Evolutionary conservation across 2,888 invertebrate genomes (phyloP).

Genomic region (Poecilus cupreus): DNA sequence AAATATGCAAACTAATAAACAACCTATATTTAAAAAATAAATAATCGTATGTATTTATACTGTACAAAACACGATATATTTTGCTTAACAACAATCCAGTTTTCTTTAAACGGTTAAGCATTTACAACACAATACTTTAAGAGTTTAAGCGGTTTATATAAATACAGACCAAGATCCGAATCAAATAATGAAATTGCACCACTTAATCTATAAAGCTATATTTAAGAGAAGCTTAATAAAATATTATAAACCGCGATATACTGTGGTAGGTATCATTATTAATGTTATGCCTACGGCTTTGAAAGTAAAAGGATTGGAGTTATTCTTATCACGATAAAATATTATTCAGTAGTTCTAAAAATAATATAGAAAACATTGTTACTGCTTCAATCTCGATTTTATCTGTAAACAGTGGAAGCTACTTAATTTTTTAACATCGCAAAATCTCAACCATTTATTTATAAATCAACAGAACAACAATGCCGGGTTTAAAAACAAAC

Average conservation of each 20-base stretch:
- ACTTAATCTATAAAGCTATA: background rate
- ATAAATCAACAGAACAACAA: background rate
- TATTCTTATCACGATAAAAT: no score
- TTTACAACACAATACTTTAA: background rate
- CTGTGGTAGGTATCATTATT: background rate
- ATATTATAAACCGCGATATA: background rate
- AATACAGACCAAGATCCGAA: background rate
- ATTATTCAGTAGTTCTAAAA: no score
- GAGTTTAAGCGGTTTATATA: background rate
- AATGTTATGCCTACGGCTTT: background rate
- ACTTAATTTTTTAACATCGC: background rate
- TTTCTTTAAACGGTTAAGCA: no score
- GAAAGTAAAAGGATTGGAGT: background rate
- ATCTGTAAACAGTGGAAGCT: background rate
- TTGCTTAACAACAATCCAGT: background rate
- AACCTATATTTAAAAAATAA: no score
- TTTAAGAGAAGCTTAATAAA: background rate
- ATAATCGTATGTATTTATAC: no score
- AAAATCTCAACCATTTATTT: background rate
- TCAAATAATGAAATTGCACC: background rate
- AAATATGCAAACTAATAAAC: no score
- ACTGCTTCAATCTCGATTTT: background rate
- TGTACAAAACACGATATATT: background rate
- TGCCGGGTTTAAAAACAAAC: background rate
- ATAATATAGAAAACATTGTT: background rate